Evolutionary conservation across 2,113 vertebrate species (phyloP).

Genomic region (Haplotaxodon microlepis): DNA sequence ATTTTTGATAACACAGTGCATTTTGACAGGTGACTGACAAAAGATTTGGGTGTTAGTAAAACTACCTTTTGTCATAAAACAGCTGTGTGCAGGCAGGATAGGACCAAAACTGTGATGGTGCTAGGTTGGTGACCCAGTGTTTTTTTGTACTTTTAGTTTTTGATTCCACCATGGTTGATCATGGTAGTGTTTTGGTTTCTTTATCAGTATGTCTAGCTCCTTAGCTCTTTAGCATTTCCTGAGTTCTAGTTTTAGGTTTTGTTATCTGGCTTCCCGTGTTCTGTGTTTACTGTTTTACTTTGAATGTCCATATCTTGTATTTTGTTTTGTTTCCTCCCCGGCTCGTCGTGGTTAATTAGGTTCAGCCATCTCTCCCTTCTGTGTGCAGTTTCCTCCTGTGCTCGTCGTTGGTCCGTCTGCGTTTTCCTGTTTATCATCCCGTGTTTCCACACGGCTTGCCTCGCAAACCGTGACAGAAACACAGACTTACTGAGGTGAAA

Average conservation of each 20-base stretch:
- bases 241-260: background rate
- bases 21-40: background rate
- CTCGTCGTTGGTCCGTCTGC: background rate
- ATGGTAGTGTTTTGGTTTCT: background rate
- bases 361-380: background rate
- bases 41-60: fast-evolving
- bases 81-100: background rate
- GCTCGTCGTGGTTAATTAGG: background rate
- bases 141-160: background rate
- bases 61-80: fast-evolving
- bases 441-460: fast-evolving
- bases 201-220: background rate
- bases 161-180: background rate
- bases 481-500: background rate
- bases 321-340: background rate
- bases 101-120: background rate
- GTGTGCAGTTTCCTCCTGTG: background rate
- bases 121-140: background rate
- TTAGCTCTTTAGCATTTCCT: background rate
- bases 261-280: fast-evolving
- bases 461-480: background rate
- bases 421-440: background rate
- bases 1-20: background rate
- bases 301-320: background rate
- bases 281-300: background rate